Base-by-base conservation (phyloP, 2,113 vertebrate genomes). In the Vimba vimba region DNA sequence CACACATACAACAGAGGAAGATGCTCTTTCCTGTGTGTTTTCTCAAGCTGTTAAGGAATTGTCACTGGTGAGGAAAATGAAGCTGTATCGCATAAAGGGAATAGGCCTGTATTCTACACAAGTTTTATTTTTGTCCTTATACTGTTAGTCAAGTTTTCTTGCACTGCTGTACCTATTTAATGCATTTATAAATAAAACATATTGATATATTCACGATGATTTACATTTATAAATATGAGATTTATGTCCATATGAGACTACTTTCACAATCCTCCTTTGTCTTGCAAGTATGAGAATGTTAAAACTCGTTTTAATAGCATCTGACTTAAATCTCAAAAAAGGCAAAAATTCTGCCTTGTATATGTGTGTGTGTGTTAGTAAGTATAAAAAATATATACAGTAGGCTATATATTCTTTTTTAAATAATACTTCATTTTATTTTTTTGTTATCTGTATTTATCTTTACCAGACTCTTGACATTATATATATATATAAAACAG, bases 1-100 rank as follows among this genome's bases (percentile, higher is more conserved):
- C 78, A 68, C n/a, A 84, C 55, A 39, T n/a, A 83, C 30, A 69
- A 86, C 62, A 45, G 60, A 45, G 76, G 69, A 86, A 45, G 21
- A 30, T 68, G 36, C 45, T 73, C 66, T 71, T 75, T 86, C 25
- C 23, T 60, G 55, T 60, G 50, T 78, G 33, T 25, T 79, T 60
- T 60, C 55, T 79, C 77, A 78, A 78, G 27, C 11, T 79, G 55
- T 78, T 59, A 21, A 27, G 52, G 2, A 36, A 36, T 1, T 78
- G 17, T 59, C 8, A 59, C 52, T 57, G 9, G 30, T 39, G 30
- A 39, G 33, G 76, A 39, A 79, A 79, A 59, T 75, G 0, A 25
- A 50, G 23, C 19, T 43, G 17, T 36, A 19, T 59, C 17, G 3
- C 17, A 55, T 77, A 77, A 55, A 77, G 27, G 2, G 27, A 25